Conservation (phyloP, 1,140 invertebrate species). For the Drosophila santomea region DNA sequence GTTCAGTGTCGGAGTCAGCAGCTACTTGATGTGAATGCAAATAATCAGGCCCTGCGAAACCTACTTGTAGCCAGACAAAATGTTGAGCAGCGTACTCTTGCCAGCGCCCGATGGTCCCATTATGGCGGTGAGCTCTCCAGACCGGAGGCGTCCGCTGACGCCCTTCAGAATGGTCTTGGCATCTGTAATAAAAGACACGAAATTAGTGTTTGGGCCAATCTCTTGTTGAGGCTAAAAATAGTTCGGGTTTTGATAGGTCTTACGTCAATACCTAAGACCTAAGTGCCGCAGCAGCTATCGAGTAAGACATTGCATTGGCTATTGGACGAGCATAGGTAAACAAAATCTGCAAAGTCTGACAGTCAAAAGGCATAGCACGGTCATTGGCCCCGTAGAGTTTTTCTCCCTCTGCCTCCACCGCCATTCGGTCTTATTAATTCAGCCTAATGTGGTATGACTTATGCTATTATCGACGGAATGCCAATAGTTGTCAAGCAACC, state of each 20-base stretch:
- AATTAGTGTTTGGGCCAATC: slow-evolving; percentile 10
- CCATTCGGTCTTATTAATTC: neutral
- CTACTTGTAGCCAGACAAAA: slow-evolving; percentile 94
- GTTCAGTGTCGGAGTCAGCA: slow-evolving; percentile 1
- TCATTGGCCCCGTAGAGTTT: slow-evolving; percentile 41
- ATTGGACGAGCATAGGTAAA: slow-evolving; percentile 21
- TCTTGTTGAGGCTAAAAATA: slow-evolving; percentile 29
- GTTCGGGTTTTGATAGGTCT: neutral
- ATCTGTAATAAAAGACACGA: slow-evolving; percentile 86
- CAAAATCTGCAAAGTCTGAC: slow-evolving; percentile 23
- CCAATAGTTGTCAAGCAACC: neutral
- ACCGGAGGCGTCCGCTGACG: slow-evolving; percentile 92
- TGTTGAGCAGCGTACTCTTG: slow-evolving; percentile 95
- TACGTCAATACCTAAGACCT: slow-evolving; percentile 28
- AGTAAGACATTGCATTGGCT: slow-evolving; percentile 19
- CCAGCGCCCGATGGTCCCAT: slow-evolving; percentile 97
- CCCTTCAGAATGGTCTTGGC: slow-evolving; percentile 93
- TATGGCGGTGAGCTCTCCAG: slow-evolving; percentile 95
- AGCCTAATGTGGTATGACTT: neutral
- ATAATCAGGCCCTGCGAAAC: slow-evolving; percentile 72
- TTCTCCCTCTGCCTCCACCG: slow-evolving; percentile 9
- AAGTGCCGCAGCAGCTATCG: slow-evolving; percentile 16
- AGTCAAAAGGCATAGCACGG: slow-evolving; percentile 28
- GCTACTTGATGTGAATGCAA: slow-evolving; percentile 33
- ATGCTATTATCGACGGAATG: neutral